Evolutionary conservation across 2,797 vertebrate genomes (phyloP), one percentile per base, ranked within the genome.

Genomic region (Muscicapa comitata): DNA sequence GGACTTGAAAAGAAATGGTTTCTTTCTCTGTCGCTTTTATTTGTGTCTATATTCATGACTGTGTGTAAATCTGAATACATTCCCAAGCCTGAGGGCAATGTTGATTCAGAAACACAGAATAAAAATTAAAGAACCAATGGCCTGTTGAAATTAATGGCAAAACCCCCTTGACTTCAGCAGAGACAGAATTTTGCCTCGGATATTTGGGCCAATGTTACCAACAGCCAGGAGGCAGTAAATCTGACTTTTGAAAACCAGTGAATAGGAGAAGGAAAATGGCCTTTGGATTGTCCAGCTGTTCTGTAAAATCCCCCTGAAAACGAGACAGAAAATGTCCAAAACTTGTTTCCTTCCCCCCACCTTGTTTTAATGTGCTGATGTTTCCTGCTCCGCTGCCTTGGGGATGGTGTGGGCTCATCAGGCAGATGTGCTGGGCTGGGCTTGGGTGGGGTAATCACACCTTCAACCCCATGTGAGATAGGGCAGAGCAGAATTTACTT

Each of bases 51-150:
- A 89, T 88, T 93, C 79, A 87, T 53, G 58, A 73, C 73, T 73
- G 26, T 38, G 48, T 59, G 59, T 86, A 90, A 94, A 88, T 86
- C 90, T 84, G 82, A 93, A 90, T 53, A 63, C 55, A 40, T 88
- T 88, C 59, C 51, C 57, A 76, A 75, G 92, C 94, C 88, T 67
- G 45, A 72, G 71, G 94, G 84, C 48, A 90, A 70, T 78, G 68
- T 47, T 94, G 85, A 70, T 91, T 93, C 54, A 96, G 65, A 95
- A 93, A 88, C 2, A 3, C 47, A 84, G 82, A 78, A 88, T 15
- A 90, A 91, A 90, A 94, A 87, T 81, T 70, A 91, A 90, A 63
- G 55, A 79, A 54, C 25, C 43, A 86, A 53, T 68, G 78, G 80
- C 51, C 37, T 72, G 58, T 68, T 91, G 62, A 93, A 91, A 85